A percentile compares a stretch with the other conserved stretches of the same genome.
Evolutionary conservation across 1,140 invertebrate species (phyloP).

Genomic region (Globodera rostochiensis): DNA sequence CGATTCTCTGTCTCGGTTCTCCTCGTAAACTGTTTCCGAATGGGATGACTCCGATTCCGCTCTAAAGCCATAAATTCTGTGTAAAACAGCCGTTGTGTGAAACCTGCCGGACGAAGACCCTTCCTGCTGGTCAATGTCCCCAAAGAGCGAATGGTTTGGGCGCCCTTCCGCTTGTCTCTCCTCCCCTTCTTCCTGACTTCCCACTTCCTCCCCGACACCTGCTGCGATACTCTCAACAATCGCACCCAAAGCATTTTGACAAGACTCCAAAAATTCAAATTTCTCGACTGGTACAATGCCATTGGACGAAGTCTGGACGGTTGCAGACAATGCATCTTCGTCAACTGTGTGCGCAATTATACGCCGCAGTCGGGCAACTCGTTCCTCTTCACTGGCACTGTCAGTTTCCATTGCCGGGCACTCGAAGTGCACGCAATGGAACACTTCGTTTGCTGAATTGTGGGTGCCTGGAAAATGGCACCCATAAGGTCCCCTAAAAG

Average conservation of each 20-base stretch:
- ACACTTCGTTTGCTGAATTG: slow-evolving; percentile 74
- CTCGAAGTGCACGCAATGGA: slow-evolving; percentile 96
- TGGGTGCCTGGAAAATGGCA: slow-evolving; percentile 41
- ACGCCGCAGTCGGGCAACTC: slow-evolving; percentile 7
- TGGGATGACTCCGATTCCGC: background rate
- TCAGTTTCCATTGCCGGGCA: slow-evolving; percentile 72
- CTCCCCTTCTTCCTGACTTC: background rate
- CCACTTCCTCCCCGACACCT: background rate
- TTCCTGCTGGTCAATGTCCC: background rate
- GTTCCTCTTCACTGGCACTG: slow-evolving; percentile 18
- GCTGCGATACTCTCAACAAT: background rate
- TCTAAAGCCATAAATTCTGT: background rate
- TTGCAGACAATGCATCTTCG: background rate
- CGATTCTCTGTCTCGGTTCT: background rate
- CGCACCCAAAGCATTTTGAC: background rate
- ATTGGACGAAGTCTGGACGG: background rate
- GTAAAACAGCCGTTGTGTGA: too few relatives aligned
- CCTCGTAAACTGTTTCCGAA: background rate
- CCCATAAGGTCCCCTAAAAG: slow-evolving; percentile 12
- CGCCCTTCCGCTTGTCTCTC: background rate
- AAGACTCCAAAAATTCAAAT: background rate
- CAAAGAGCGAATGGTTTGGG: background rate
- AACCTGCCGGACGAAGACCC: background rate
- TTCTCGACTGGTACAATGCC: too few relatives aligned
- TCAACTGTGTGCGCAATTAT: slow-evolving; percentile 10